phyloP scores from a whole-genome alignment of 1,140 invertebrate species.

The Papilio polytes region DNA sequence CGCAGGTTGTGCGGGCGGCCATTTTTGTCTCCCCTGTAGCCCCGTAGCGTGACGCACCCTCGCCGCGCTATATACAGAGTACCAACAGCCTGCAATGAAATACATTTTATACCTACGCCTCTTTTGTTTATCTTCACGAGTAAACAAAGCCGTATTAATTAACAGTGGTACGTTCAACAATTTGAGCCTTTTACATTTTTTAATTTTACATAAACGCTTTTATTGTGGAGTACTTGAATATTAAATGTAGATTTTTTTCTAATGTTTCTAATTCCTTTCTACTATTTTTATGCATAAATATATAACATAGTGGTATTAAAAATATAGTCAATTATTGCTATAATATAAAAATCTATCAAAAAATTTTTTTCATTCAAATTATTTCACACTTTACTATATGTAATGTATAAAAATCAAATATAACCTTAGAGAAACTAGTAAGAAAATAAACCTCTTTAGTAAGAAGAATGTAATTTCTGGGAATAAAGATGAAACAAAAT shows the following conservation, averaged over 20 bases:
- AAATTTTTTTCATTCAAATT: neutral
- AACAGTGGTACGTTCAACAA: constrained; percentile 23
- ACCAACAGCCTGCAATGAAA: constrained; percentile 45
- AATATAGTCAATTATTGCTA: too few relatives aligned
- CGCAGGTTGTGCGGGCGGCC: constrained; percentile 58
- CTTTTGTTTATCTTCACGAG: constrained; percentile 45
- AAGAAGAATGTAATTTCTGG: neutral
- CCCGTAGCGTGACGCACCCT: constrained; percentile 57
- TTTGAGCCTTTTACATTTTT: neutral
- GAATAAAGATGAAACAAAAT: constrained; percentile 40
- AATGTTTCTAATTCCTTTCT: too few relatives aligned
- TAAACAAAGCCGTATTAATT: constrained; percentile 40
- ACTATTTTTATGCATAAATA: too few relatives aligned
- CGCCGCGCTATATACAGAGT: constrained; percentile 51
- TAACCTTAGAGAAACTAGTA: neutral
- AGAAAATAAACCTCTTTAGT: neutral
- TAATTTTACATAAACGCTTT: neutral
- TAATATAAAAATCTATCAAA: neutral
- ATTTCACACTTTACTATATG: neutral
- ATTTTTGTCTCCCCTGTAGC: constrained; percentile 73
- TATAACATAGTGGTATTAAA: too few relatives aligned
- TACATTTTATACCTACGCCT: constrained; percentile 49
- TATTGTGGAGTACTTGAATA: neutral
- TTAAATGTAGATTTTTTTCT: neutral
- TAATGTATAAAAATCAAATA: neutral